phyloP scores from a whole-genome alignment of 2,113 vertebrate species.

The Proterorhinus semilunaris region DNA sequence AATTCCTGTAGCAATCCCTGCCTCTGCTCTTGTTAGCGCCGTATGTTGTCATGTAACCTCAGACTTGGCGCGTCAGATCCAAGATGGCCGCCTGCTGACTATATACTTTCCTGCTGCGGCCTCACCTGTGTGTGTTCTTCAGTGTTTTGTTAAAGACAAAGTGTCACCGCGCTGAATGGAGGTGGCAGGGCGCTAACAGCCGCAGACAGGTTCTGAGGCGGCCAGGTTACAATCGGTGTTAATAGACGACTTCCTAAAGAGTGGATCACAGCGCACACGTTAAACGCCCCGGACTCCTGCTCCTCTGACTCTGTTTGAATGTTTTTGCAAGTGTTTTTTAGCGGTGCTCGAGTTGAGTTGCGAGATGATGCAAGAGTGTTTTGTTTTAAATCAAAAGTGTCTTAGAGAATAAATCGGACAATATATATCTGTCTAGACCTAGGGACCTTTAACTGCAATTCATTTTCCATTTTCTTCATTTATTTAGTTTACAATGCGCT shows the following conservation, averaged over 20 bases:
- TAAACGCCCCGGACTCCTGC: constrained; percentile 22
- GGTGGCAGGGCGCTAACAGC: constrained; percentile 66
- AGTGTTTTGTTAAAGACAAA: constrained; percentile 42
- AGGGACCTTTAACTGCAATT: too few relatives aligned
- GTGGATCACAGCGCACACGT: constrained; percentile 51
- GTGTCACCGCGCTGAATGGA: constrained; percentile 54
- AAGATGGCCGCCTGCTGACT: constrained; percentile 31
- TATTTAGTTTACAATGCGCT: too few relatives aligned
- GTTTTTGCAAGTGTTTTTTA: constrained; percentile 19
- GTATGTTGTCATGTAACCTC: not conserved
- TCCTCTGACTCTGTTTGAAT: constrained; percentile 1
- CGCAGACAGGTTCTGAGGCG: constrained; percentile 56
- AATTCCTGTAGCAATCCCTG: not conserved
- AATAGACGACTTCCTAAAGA: constrained; percentile 72
- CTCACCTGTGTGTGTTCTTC: constrained; percentile 24
- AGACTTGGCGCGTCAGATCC: constrained; percentile 24
- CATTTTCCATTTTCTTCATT: too few relatives aligned
- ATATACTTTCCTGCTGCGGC: constrained; percentile 5
- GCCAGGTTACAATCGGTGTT: constrained; percentile 71
- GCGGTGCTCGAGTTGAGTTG: not conserved
- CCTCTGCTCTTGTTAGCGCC: not conserved
- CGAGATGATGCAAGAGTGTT: too few relatives aligned
- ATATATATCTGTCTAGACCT: too few relatives aligned
- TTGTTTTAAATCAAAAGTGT: too few relatives aligned
- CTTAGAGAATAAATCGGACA: too few relatives aligned